Base-by-base conservation (phyloP, 2,888 invertebrate species). In the Pheosia tremula region DNA sequence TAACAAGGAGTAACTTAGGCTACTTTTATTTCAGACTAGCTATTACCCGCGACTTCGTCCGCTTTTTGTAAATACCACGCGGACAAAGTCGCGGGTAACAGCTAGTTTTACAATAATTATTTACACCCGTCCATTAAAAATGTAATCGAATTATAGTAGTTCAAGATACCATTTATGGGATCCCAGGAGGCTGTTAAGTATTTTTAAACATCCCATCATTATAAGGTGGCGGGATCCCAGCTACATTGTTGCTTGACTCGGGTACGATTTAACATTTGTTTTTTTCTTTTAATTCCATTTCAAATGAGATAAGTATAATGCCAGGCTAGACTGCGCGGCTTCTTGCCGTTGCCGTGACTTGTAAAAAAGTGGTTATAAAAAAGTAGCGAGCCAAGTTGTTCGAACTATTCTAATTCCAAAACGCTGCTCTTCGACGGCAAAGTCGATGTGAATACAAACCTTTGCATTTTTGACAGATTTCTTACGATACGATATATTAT, bases 71-170 rank as follows among this genome's bases (percentile, higher is more conserved):
- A n/a, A n/a, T n/a, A n/a, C n/a, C n/a, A n/a, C n/a, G n/a, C n/a
- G n/a, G n/a, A n/a, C n/a, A n/a, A n/a, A n/a, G n/a, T n/a, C n/a
- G n/a, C n/a, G n/a, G n/a, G n/a, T n/a, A n/a, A n/a, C n/a, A n/a
- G n/a, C n/a, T n/a, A n/a, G n/a, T n/a, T 41, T 8, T 41, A 41
- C 1, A 6, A 43, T 10, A 43, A 8, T 9, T 9, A 9, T 43
- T 43, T 43, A 8, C 9, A 43, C 1, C 43, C 8, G 8, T 41
- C 43, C 9, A 8, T 9, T 43, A 9, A 43, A 43, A 43, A 9
- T 41, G 4, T 10, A 50, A 5, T 13, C 4, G 37, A 11, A 61
- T n/a, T 57, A 24, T 47, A 57, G 52, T n/a, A 57, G 67, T 66
- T 56, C 43, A 52, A 57, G 55, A 55, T 39, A 55, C 55, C 39